Percentiles rank a stretch among this genome's conserved stretches.
phyloP scores from a whole-genome alignment of 2,888 invertebrate species.

The Boloria selene region DNA sequence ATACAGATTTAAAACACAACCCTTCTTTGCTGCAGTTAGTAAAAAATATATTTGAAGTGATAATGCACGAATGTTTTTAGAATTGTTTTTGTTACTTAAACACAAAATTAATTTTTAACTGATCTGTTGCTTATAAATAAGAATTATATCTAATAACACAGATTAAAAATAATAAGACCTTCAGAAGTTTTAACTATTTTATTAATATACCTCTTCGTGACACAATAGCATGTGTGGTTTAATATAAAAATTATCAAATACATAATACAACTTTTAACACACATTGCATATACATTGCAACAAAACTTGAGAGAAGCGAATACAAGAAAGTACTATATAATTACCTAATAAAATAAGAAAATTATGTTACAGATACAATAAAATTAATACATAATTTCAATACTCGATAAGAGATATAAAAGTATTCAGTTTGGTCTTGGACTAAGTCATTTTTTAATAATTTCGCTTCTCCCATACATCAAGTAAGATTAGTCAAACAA shows the following conservation, averaged over 20 bases:
- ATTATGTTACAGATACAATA: not conserved
- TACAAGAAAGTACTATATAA: conserved; percentile 2
- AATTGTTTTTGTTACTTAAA: too few relatives aligned
- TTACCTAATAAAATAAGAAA: not conserved
- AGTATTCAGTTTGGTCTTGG: not conserved
- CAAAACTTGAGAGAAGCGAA: conserved; percentile 14
- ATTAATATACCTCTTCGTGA: conserved; percentile 76
- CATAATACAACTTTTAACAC: conserved; percentile 58
- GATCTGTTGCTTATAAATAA: too few relatives aligned
- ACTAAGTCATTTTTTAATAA: conserved; percentile 17
- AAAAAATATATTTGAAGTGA: too few relatives aligned
- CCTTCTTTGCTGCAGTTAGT: too few relatives aligned
- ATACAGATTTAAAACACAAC: too few relatives aligned
- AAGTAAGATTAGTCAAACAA: conserved; percentile 50
- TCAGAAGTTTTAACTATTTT: conserved; percentile 66
- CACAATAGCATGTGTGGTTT: conserved; percentile 70
- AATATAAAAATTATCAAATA: conserved; percentile 75
- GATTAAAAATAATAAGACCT: not conserved
- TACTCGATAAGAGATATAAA: not conserved
- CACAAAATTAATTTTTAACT: too few relatives aligned
- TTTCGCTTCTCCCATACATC: conserved; percentile 31
- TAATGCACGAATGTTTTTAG: too few relatives aligned
- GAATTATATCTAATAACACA: not conserved
- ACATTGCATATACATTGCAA: conserved; percentile 29
- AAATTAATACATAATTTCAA: not conserved